Conservation (phyloP, 2,113 vertebrate genomes). For the Rattus rattus region DNA sequence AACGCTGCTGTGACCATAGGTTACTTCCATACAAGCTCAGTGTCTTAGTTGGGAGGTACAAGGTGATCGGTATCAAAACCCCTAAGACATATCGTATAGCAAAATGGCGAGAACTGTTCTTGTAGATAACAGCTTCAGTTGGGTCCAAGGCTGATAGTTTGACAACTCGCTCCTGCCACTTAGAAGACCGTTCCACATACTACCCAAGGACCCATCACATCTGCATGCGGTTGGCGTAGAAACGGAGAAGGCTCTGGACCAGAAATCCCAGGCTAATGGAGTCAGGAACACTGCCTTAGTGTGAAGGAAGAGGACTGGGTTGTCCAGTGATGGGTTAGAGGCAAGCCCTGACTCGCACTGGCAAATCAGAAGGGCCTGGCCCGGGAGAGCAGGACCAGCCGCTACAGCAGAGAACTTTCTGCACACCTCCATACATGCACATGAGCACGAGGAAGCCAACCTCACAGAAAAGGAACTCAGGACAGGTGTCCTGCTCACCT, state of each 20-base stretch:
- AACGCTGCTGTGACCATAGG: too few species aligned
- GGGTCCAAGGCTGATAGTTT: not conserved
- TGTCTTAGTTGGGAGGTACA: not conserved
- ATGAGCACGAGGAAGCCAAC: accelerated
- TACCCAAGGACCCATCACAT: not conserved
- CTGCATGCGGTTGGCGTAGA: not conserved
- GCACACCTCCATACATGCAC: accelerated
- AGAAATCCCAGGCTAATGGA: not conserved
- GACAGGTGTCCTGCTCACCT: accelerated
- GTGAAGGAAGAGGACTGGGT: not conserved
- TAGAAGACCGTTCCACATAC: not conserved
- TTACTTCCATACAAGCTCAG: not conserved
- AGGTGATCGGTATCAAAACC: accelerated
- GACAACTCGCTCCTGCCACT: not conserved
- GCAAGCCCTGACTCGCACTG: not conserved
- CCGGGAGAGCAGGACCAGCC: accelerated
- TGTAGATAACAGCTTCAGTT: not conserved
- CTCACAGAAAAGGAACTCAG: not conserved
- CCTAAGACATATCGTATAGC: not conserved
- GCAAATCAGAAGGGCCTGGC: too few species aligned
- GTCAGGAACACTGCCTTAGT: not conserved
- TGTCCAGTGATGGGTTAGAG: not conserved
- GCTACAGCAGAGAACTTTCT: not conserved
- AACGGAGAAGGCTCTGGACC: not conserved
- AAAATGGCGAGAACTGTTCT: not conserved